A percentile compares a stretch with the other conserved stretches of the same genome.
phyloP scores from a whole-genome alignment of 2,888 invertebrate genomes.

The Protula sp. region DNA sequence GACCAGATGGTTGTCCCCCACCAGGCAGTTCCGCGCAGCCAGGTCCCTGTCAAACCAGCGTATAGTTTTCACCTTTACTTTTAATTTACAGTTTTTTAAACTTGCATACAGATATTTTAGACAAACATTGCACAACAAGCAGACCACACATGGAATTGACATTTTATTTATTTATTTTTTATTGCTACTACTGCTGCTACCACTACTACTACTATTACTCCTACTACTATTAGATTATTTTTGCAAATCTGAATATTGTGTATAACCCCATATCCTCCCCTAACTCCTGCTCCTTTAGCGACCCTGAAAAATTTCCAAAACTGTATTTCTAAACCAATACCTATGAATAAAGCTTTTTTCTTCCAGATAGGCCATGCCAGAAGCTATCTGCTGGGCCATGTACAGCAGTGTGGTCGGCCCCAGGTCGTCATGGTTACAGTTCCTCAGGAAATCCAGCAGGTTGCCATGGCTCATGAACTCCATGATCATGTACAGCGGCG shows the following conservation, averaged over 20 bases:
- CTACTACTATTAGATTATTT: no score
- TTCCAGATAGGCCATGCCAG: constrained; percentile 98
- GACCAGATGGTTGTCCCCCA: constrained; percentile 93
- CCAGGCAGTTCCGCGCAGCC: constrained; percentile 98
- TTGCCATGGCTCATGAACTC: constrained; percentile 99
- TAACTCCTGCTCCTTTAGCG: no score
- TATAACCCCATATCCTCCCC: no score
- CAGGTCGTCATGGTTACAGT: constrained; percentile 63
- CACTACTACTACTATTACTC: no score
- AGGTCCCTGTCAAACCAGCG: constrained; percentile 70
- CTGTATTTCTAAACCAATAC: no score
- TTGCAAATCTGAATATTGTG: no score
- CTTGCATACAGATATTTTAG: neutral
- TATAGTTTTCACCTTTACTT: no score
- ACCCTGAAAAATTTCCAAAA: no score
- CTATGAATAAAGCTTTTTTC: constrained; percentile 79
- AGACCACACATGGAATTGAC: neutral
- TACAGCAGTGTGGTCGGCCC: constrained; percentile 95
- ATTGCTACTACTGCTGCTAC: no score
- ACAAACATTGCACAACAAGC: neutral
- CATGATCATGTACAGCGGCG: constrained; percentile 98
- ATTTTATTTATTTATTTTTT: neutral
- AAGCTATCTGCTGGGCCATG: constrained; percentile 99
- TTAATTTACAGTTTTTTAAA: neutral
- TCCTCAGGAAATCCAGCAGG: constrained; percentile 79